These are phyloP conservation scores for Chionis minor DNA, from an alignment of 2,113 vertebrate genomes.

Conservation along the genomic window DNA sequence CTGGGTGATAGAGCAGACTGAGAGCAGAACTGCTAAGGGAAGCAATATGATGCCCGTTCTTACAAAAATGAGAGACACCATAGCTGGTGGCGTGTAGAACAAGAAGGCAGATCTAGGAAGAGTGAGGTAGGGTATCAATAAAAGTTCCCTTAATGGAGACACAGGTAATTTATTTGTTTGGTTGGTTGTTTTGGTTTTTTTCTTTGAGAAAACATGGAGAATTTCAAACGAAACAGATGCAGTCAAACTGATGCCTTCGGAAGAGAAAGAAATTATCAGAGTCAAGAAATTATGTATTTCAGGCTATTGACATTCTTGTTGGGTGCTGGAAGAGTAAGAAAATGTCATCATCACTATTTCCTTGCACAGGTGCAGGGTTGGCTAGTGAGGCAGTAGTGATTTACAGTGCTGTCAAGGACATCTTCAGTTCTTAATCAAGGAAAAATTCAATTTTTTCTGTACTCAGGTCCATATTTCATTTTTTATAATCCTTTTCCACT, in stretches of 20 bases:
- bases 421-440: slow-evolving; percentile 32
- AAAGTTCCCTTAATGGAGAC: background rate
- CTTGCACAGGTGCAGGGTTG: background rate
- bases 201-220: background rate
- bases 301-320: background rate
- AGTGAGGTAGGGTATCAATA: background rate
- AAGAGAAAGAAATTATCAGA: background rate
- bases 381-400: background rate
- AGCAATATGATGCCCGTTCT: background rate
- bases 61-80: background rate
- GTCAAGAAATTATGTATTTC: background rate
- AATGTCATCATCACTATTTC: background rate
- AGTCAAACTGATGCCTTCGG: background rate
- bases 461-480: slow-evolving; percentile 11
- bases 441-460: background rate
- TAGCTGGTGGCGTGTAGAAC: background rate
- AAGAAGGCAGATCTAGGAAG: background rate
- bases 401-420: slow-evolving; percentile 24
- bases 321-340: background rate
- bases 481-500: background rate
- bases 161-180: background rate
- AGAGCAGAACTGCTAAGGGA: background rate
- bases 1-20: background rate
- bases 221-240: background rate
- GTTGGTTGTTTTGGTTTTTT: background rate